Conservation (phyloP, 2,797 vertebrate species). For the Manis javanica region DNA sequence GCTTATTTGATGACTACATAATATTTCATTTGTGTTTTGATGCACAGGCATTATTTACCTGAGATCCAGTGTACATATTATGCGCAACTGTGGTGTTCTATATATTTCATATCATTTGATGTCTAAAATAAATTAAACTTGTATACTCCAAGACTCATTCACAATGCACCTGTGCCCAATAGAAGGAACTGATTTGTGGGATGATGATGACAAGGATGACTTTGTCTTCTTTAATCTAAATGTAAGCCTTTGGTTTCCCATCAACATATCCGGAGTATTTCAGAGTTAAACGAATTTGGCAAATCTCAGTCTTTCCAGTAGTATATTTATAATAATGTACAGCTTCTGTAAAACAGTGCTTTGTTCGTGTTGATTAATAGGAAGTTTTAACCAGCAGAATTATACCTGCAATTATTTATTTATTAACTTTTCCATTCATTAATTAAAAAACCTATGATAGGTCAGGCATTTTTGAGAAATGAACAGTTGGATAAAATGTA, state of each 20-base stretch:
- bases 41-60: not conserved
- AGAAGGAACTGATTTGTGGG: not conserved
- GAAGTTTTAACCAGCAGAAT: not conserved
- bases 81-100: not conserved
- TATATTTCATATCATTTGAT: not conserved
- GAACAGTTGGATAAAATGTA: not conserved
- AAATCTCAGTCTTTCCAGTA: not conserved
- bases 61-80: not conserved
- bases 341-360: not conserved
- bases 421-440: not conserved
- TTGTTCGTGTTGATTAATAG: not conserved
- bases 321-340: not conserved
- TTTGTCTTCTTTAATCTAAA: not conserved
- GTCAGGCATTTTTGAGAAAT: not conserved
- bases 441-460: not conserved
- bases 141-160: not conserved
- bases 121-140: not conserved
- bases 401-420: not conserved
- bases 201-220: not conserved
- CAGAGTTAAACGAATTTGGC: not conserved
- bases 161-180: not conserved
- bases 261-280: not conserved
- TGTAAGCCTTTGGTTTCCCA: not conserved
- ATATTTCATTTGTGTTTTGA: not conserved
- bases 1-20: not conserved